Conservation (phyloP, 2,113 vertebrate species). For the Notechis scutatus region DNA sequence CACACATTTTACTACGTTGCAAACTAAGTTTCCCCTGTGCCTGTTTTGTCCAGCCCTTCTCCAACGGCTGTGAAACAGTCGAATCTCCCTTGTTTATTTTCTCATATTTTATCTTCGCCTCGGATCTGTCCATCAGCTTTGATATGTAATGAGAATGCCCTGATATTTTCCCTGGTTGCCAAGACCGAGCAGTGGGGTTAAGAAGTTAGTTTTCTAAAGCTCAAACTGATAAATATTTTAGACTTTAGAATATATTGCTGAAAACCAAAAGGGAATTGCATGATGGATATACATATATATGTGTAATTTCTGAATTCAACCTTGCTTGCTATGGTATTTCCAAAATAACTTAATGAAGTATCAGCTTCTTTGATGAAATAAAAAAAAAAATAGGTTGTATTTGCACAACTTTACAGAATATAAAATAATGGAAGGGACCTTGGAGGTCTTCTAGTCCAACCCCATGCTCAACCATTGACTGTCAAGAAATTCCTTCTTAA, state of each 20-base stretch:
- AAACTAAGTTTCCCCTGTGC: not conserved
- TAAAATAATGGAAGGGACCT: not conserved
- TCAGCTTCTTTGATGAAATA: slow-evolving; percentile 28
- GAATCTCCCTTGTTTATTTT: not conserved
- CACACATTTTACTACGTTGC: not conserved
- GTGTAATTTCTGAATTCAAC: not conserved
- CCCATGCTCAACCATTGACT: not conserved
- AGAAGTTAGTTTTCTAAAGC: not conserved
- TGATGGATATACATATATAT: not conserved
- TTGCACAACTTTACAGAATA: not conserved
- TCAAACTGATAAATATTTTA: not conserved
- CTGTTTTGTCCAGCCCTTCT: not conserved
- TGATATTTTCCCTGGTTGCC: not conserved
- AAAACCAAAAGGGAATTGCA: not conserved
- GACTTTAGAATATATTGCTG: not conserved
- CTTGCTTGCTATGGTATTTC: not conserved
- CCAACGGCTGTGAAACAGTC: not conserved
- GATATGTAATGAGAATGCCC: not conserved
- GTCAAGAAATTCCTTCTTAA: not conserved
- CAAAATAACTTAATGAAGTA: not conserved
- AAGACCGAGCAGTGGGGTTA: not conserved
- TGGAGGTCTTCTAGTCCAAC: not conserved
- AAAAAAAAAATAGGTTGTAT: not conserved
- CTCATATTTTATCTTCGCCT: not conserved
- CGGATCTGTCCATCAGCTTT: not conserved